Base-by-base conservation (phyloP, 2,888 invertebrate genomes). In the Lutraria lutraria region DNA sequence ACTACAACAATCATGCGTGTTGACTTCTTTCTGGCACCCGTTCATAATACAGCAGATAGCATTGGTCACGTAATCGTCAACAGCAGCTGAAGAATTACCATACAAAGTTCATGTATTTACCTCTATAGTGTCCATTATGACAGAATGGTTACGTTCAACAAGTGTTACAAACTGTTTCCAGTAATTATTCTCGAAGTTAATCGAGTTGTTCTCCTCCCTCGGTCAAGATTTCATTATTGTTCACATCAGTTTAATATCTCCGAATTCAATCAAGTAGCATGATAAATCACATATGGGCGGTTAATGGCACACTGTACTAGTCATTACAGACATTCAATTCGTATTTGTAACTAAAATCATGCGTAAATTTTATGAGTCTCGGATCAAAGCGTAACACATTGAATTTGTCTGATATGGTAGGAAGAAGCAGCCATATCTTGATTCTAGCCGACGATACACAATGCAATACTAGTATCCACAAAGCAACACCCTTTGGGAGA, bases 221-320 rank as follows among this genome's bases (percentile, higher is more conserved):
- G 31, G 34, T 53, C 76, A 54, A 25, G 21, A 54, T 43, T 52
- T 76, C 53, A 76, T 53, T 76, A 84, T 60, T 83, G 83, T 83
- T 53, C 86, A 21, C 54, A 86, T 83, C 80, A 76, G 84, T 86
- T 52, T 68, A 86, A 80, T 86, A 87, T 87, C 87, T 87, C 60
- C 34, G 43, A 76, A 85, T 85, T 85, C 85, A 80, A 85, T 85
- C 85, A 80, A 60, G 79, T 80, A 31, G 25, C 16, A 15, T 80
- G 89, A 89, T 89, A 87, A 89, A 89, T 68, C 84, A 89, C 89
- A 89, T 86, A 89, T 89, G 89, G 72, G 84, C 84, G 86, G 89
- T 16, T 89, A 89, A 89, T 89, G 84, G 83, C 86, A 52, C 34
- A 81, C 83, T 87, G 84, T 89, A 87, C 68, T 72, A 43, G 54